Base-by-base conservation (phyloP, 2,113 vertebrate species). In the Pipra filicauda region DNA sequence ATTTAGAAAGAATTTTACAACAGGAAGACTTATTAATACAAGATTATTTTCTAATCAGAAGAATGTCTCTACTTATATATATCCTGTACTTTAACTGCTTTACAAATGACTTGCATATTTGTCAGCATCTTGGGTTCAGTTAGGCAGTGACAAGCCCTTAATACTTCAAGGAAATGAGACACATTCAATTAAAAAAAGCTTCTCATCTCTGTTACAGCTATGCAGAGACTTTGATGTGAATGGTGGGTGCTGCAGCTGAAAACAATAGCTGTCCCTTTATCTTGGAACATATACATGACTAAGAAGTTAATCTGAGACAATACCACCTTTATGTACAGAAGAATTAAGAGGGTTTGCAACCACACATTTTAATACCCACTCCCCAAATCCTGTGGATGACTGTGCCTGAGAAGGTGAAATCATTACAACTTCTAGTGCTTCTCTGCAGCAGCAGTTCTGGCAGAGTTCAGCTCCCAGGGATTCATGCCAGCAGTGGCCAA, bases 41-140 rank as follows among this genome's bases (percentile, higher is more conserved):
- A 77, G 78, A 84, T 78, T 95, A 93, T 70, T 93, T 95, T 71
- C 82, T 80, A 93, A 96, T 82, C 71, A 94, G 78, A 88, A 85
- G 15, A 96, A 83, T 46, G 58, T 76, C 70, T 93, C 84, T 78
- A 69, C 71, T 87, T 89, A 59, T 6, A 70, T 46, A 93, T 89
- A 88, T 79, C 77, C 76, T 93, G 76, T 76, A 62, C 44, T 95
- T 92, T 85, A 91, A 75, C 67, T 88, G 65, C 64, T 91, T 93
- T 85, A 71, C 52, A 94, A 79, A 52, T 75, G 12, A 78, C 67
- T 79, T 81, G 57, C 51, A 18, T 80, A 90, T 78, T 91, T 89
- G 54, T 90, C 66, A 81, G 75, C 39, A 83, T 92, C 83, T 88
- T 77, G 33, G 39, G 71, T 78, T 90, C 72, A 77, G 71, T 72